Conservation (phyloP, 2,888 invertebrate species). For the Papilio demoleus region DNA sequence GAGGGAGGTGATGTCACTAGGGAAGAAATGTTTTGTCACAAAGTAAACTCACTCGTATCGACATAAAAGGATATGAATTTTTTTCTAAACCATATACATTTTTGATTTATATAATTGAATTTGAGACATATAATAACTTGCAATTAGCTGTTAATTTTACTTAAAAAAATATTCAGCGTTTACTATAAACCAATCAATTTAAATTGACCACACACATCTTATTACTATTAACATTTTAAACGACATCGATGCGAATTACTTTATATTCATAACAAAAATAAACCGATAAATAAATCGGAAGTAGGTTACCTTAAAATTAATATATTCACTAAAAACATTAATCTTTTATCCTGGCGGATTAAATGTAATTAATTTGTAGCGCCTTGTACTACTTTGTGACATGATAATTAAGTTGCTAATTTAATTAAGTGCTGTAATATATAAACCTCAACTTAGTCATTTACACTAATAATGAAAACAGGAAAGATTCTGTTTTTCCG, state of each 20-base stretch:
- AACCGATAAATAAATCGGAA: background rate
- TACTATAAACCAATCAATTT: background rate
- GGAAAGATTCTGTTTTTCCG: too few relatives aligned
- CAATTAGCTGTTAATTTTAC: background rate
- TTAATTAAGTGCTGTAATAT: background rate
- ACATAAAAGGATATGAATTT: background rate
- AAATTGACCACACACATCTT: background rate
- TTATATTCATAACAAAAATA: background rate
- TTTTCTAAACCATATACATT: background rate
- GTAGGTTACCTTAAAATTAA: slow-evolving; percentile 1
- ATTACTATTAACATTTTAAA: background rate
- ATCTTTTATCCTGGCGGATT: background rate
- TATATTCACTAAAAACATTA: background rate
- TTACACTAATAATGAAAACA: too few relatives aligned
- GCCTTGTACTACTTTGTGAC: slow-evolving; percentile 7
- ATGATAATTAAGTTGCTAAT: background rate
- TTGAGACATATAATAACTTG: background rate
- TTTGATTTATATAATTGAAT: background rate
- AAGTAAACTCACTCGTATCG: background rate
- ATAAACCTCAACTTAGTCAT: background rate
- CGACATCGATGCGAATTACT: background rate
- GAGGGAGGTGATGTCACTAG: background rate
- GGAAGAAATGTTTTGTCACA: background rate
- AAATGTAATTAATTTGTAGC: background rate
- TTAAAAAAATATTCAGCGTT: background rate